Evolutionary conservation across 2,113 vertebrate species (phyloP).

Genomic region (Garra rufa): DNA sequence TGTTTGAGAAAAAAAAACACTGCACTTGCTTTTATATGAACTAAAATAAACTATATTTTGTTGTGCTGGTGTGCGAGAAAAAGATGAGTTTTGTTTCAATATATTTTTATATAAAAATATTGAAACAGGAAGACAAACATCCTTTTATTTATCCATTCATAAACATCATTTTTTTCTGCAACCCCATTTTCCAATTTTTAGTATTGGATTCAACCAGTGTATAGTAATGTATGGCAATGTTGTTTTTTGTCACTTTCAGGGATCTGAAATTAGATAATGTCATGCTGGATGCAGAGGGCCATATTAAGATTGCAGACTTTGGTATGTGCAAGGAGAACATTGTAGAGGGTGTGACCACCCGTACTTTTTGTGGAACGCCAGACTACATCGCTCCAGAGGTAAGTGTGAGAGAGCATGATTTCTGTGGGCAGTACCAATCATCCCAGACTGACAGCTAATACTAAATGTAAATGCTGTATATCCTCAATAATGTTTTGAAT

Average conservation of each 20-base stretch:
- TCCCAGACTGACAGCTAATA: neutral
- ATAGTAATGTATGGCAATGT: neutral
- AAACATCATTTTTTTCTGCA: neutral
- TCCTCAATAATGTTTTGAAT: too few relatives aligned
- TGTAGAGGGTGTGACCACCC: conserved; percentile 85
- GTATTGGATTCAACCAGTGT: conserved; percentile 78
- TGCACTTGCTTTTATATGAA: neutral
- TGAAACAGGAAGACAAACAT: neutral
- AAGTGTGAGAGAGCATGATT: conserved; percentile 43
- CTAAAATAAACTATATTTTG: neutral
- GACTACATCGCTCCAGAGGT: conserved; percentile 99
- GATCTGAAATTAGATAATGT: conserved; percentile 29
- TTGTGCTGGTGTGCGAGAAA: neutral
- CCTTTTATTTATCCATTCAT: too few relatives aligned
- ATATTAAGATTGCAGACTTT: conserved; percentile 92
- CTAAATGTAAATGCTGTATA: neutral
- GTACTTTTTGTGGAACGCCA: conserved; percentile 97
- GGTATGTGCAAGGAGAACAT: conserved; percentile 99
- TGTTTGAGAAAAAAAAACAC: neutral
- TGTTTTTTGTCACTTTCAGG: conserved; percentile 65
- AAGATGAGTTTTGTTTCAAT: neutral
- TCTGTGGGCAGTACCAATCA: neutral
- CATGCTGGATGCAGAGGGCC: conserved; percentile 26
- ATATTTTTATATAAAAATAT: neutral
- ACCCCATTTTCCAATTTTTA: conserved; percentile 60